phyloP scores from a whole-genome alignment of 2,888 invertebrate species.

The Mongoloraphidia duomilia region DNA sequence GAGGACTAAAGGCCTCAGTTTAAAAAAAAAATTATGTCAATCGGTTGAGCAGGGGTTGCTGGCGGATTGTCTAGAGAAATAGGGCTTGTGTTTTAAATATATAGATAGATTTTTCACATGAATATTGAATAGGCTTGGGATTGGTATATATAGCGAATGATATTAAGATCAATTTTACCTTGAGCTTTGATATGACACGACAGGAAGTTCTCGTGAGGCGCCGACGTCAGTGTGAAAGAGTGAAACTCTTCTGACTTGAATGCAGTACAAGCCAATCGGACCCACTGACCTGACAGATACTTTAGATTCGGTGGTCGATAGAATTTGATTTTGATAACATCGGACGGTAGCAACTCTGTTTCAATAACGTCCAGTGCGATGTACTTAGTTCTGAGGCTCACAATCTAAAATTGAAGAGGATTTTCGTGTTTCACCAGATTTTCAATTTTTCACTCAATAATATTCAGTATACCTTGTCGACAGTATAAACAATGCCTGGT shows the following conservation, averaged over 20 bases:
- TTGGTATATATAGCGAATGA: background rate
- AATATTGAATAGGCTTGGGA: background rate
- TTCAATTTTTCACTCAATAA: background rate
- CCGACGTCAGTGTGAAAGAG: constrained; percentile 89
- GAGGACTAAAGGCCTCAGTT: too few relatives aligned
- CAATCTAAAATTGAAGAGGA: constrained; percentile 42
- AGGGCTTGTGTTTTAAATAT: too few relatives aligned
- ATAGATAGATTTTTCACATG: background rate
- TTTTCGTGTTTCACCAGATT: background rate
- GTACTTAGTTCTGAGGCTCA: constrained; percentile 78
- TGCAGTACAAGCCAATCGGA: constrained; percentile 79
- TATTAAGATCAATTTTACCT: constrained; percentile 23
- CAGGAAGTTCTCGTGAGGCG: constrained; percentile 88
- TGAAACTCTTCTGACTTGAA: constrained; percentile 84
- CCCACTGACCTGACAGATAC: constrained; percentile 90
- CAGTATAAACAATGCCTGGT: constrained; percentile 75
- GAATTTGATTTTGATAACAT: constrained; percentile 88
- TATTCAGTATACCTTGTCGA: constrained; percentile 57
- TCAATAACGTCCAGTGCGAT: constrained; percentile 86
- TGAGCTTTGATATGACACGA: constrained; percentile 88
- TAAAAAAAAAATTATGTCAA: too few relatives aligned
- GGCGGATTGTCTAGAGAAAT: too few relatives aligned
- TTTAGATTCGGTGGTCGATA: constrained; percentile 90
- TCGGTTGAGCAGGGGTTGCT: too few relatives aligned
- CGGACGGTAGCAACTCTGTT: constrained; percentile 85